Evolutionary conservation across 2,797 vertebrate species (phyloP).

Genomic region (Cyclura pinguis): DNA sequence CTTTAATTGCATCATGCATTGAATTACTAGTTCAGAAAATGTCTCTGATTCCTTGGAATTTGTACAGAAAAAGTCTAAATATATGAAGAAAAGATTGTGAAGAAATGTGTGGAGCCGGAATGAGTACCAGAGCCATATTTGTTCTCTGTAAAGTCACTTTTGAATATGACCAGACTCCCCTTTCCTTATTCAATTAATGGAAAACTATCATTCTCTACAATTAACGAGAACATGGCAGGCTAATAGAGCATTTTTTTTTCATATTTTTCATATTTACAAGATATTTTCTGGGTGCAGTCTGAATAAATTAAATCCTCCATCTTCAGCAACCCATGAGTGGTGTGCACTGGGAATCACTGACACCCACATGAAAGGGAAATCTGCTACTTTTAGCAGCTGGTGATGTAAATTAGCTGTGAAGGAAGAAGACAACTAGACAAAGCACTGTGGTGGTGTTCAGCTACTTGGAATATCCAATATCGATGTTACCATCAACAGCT

Average conservation of each 20-base stretch:
- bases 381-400: background rate
- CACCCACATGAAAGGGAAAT: background rate
- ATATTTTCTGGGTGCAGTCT: background rate
- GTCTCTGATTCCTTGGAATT: background rate
- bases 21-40: background rate
- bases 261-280: background rate
- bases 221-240: background rate
- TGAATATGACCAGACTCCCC: slow-evolving; percentile 11
- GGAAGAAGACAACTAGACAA: too few relatives aligned
- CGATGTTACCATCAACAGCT: background rate
- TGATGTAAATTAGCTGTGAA: too few relatives aligned
- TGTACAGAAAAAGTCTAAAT: slow-evolving; percentile 3
- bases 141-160: background rate
- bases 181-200: background rate
- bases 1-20: background rate
- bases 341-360: background rate
- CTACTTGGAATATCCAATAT: background rate
- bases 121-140: background rate
- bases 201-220: background rate
- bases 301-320: background rate
- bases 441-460: background rate
- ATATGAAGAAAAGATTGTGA: slow-evolving; percentile 1
- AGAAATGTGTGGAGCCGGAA: slow-evolving; percentile 12
- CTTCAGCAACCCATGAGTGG: background rate
- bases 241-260: background rate